phyloP scores from a whole-genome alignment of 2,113 vertebrate genomes.

The Parotia lawesii region DNA sequence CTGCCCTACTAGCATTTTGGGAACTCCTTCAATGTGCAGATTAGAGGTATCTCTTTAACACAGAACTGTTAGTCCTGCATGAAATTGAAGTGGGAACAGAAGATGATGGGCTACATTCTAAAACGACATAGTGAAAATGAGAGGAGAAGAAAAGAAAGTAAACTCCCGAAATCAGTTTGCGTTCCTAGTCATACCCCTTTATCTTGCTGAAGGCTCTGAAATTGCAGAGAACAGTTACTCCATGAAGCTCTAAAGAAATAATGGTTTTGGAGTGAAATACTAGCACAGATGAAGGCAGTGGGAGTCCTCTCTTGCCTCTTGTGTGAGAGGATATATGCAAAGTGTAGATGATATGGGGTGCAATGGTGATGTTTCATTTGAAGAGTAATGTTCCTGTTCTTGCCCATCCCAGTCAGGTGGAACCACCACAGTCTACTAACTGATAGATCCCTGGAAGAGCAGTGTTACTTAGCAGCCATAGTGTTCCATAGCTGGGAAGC shows the following conservation, averaged over 20 bases:
- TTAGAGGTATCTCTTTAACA: neutral
- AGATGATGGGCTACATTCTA: neutral
- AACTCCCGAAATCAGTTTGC: neutral
- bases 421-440: neutral
- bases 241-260: neutral
- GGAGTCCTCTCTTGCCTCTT: neutral
- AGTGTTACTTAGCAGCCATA: neutral
- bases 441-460: neutral
- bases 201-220: neutral
- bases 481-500: neutral
- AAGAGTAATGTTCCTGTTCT: neutral
- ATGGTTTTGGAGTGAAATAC: neutral
- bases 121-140: neutral
- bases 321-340: neutral
- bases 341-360: neutral
- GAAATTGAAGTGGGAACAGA: neutral
- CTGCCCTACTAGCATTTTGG: neutral
- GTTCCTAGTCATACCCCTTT: neutral
- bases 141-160: neutral
- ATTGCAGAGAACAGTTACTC: neutral
- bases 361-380: neutral
- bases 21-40: neutral
- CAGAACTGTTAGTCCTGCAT: neutral
- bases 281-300: neutral
- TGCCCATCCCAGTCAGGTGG: neutral